These are phyloP conservation scores for Speoplatyrhinus poulsoni DNA, from an alignment of 2,113 vertebrate species.

Conservation along the genomic window DNA sequence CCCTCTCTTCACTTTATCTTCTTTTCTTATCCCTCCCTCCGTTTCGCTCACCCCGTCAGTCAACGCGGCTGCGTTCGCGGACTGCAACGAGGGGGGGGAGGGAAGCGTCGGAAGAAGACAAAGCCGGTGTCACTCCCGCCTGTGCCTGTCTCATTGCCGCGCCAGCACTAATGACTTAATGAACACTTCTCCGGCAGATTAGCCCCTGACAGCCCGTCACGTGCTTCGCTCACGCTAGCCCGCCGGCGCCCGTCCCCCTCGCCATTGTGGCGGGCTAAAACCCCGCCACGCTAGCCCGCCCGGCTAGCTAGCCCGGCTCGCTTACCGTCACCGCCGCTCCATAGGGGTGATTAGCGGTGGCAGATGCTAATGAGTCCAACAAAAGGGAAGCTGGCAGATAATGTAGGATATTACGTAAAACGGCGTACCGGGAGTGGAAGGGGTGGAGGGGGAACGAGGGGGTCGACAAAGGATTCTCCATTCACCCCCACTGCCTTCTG, in stretches of 20 bases:
- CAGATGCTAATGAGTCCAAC: conserved; percentile 67
- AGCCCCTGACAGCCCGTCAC: conserved; percentile 80
- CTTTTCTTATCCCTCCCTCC: conserved; percentile 37
- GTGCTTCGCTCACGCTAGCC: conserved; percentile 64
- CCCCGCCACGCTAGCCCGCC: conserved; percentile 42
- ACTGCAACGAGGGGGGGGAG: conserved; percentile 33
- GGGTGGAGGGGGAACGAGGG: conserved; percentile 26
- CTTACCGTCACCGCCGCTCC: conserved; percentile 25
- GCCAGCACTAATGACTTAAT: conserved; percentile 84
- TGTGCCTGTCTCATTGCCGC: conserved; percentile 69
- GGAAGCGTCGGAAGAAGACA: conserved; percentile 68
- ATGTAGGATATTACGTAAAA: conserved; percentile 41
- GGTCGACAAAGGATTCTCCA: conserved; percentile 13
- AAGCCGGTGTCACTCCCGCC: conserved; percentile 70
- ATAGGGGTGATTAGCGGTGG: conserved; percentile 62
- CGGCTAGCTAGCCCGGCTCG: conserved; percentile 33
- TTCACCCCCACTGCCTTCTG: conserved; percentile 20
- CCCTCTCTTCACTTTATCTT: conserved; percentile 25
- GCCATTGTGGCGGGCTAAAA: conserved; percentile 48
- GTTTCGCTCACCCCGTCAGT: conserved; percentile 59
- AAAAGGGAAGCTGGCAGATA: conserved; percentile 59
- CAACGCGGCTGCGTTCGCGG: conserved; percentile 16
- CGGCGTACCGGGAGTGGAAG: conserved; percentile 6
- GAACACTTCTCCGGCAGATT: conserved; percentile 81
- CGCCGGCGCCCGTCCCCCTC: conserved; percentile 49